A percentile compares a stretch with the other conserved stretches of the same genome.
Evolutionary conservation across 2,797 vertebrate species (phyloP).

Genomic region (Channallabes apus): DNA sequence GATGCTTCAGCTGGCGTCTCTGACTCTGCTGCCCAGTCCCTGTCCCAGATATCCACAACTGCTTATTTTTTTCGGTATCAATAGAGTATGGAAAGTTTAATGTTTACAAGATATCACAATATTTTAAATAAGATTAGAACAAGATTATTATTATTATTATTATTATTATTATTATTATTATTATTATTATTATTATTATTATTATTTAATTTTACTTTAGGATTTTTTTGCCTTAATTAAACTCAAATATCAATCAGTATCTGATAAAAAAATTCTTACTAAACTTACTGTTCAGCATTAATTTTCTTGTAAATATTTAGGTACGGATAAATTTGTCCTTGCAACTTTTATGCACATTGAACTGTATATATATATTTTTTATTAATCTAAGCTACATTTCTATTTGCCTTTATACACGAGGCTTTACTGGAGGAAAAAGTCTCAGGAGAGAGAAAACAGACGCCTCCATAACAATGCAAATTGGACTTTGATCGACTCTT

Average conservation of each 20-base stretch:
- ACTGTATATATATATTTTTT: not conserved
- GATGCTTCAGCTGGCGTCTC: slow-evolving; percentile 37
- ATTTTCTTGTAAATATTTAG: not conserved
- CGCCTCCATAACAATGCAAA: slow-evolving; percentile 75
- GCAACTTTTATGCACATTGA: not conserved
- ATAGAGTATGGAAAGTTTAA: not conserved
- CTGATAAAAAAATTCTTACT: not conserved
- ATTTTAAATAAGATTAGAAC: not conserved
- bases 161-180: not conserved
- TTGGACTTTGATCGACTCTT: slow-evolving; percentile 94
- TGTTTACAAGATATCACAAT: not conserved
- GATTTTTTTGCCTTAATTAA: not conserved
- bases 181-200: not conserved
- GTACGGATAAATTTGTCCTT: not conserved
- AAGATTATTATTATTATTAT: not conserved
- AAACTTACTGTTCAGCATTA: not conserved
- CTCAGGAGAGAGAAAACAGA: slow-evolving; percentile 39
- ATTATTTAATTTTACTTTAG: not conserved
- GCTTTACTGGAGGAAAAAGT: slow-evolving; percentile 7
- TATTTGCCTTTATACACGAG: slow-evolving; percentile 1
- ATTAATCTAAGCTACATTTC: not conserved
- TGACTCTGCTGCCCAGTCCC: slow-evolving; percentile 27
- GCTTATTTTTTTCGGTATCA: not conserved
- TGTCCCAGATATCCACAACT: slow-evolving; percentile 37
- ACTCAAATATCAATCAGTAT: not conserved